Conservation (phyloP, 2,888 invertebrate species). For the Palloptera scutellata region DNA sequence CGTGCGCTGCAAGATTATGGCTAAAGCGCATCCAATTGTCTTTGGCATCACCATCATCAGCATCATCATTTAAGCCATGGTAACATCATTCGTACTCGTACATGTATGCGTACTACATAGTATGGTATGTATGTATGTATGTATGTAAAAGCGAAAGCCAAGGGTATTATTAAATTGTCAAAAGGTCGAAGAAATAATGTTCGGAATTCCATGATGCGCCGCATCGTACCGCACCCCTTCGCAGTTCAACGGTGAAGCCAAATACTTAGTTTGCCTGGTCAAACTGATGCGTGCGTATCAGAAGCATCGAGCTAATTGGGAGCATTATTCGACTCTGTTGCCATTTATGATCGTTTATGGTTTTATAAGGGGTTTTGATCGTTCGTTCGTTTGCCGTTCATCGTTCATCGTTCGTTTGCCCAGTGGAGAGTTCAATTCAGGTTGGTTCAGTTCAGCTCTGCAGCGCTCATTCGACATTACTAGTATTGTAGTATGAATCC, state of each 20-base stretch:
- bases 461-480: too few relatives aligned
- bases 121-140: too few relatives aligned
- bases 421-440: too few relatives aligned
- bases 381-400: too few relatives aligned
- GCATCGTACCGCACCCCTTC: conserved; percentile 14
- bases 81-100: conserved; percentile 4
- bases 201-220: conserved; percentile 40
- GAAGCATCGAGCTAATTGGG: conserved; percentile 64
- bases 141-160: conserved; percentile 30
- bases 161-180: conserved; percentile 64
- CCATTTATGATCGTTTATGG: conserved; percentile 41
- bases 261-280: conserved; percentile 21
- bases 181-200: conserved; percentile 55
- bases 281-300: conserved; percentile 47
- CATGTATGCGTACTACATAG: neutral
- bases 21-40: neutral
- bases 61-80: neutral
- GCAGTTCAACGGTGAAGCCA: neutral
- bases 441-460: too few relatives aligned
- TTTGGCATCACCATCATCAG: neutral
- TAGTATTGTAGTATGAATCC: too few relatives aligned
- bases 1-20: conserved; percentile 5
- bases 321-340: conserved; percentile 49
- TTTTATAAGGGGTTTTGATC: conserved; percentile 37
- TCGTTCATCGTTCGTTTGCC: too few relatives aligned